Conservation (phyloP, 2,113 vertebrate species). For the Chaenocephalus aceratus region DNA sequence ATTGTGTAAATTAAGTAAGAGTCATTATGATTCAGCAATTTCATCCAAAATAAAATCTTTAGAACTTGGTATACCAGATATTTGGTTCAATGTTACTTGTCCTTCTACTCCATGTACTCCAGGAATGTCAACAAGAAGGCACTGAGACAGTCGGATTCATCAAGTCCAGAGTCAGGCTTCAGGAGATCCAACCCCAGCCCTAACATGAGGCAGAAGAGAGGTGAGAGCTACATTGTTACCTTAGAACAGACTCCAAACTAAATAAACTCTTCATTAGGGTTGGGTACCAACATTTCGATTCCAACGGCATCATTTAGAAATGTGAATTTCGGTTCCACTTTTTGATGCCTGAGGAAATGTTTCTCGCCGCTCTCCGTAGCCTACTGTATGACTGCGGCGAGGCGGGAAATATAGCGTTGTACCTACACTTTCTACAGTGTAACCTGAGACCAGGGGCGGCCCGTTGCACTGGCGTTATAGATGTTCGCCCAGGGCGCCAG, state of each 20-base stretch:
- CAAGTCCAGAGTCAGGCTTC: constrained; percentile 87
- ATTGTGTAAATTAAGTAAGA: background rate
- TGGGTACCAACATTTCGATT: too few species aligned
- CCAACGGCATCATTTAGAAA: too few species aligned
- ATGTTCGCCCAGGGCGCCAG: too few species aligned
- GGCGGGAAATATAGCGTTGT: too few species aligned
- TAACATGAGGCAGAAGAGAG: constrained; percentile 88
- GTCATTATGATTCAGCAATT: background rate
- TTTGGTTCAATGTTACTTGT: background rate
- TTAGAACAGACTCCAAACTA: background rate
- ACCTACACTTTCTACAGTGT: too few species aligned
- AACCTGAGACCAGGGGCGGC: too few species aligned
- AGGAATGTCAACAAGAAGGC: constrained; percentile 87
- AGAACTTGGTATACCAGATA: too few species aligned
- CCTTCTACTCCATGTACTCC: constrained; percentile 3
- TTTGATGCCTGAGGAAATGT: too few species aligned
- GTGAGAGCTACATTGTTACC: constrained; percentile 72
- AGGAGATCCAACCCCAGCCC: constrained; percentile 87
- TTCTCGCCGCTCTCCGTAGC: too few species aligned
- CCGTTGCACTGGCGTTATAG: too few species aligned
- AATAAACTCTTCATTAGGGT: background rate
- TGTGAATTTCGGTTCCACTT: too few species aligned
- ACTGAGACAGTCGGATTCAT: constrained; percentile 86
- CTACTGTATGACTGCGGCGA: too few species aligned
- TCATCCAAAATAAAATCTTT: background rate